Evolutionary conservation across 2,888 invertebrate genomes (phyloP).

Genomic region (Tetranychus piercei): DNA sequence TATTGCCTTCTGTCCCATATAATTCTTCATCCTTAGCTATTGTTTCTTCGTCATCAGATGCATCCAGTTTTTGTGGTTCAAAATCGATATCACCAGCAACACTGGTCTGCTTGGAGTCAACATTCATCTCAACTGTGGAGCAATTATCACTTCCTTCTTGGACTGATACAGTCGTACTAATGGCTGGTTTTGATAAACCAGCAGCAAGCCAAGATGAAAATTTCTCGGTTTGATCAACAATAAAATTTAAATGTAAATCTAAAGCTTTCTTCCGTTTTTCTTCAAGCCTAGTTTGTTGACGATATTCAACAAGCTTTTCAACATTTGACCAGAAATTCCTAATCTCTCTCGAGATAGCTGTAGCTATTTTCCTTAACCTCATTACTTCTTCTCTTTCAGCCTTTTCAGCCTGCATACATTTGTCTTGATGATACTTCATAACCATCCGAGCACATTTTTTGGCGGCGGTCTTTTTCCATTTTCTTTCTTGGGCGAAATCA

Average conservation of each 20-base stretch:
- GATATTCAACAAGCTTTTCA: slow-evolving; percentile 86
- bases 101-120: neutral
- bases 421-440: slow-evolving; percentile 58
- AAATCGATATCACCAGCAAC: slow-evolving; percentile 47
- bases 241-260: slow-evolving; percentile 88
- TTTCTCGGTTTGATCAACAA: slow-evolving; percentile 94
- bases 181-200: slow-evolving; percentile 15
- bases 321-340: slow-evolving; percentile 88
- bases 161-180: neutral
- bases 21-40: slow-evolving; percentile 59
- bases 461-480: slow-evolving; percentile 90
- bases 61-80: slow-evolving; percentile 51
- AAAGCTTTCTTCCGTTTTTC: slow-evolving; percentile 82
- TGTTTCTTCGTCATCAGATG: slow-evolving; percentile 77
- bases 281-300: slow-evolving; percentile 74
- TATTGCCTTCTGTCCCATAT: slow-evolving; percentile 40
- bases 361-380: slow-evolving; percentile 63
- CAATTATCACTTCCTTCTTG: slow-evolving; percentile 1
- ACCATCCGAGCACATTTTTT: slow-evolving; percentile 80
- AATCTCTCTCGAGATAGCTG: slow-evolving; percentile 77
- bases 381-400: slow-evolving; percentile 80
- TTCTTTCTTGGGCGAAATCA: slow-evolving; percentile 90
- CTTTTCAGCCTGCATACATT: slow-evolving; percentile 65
- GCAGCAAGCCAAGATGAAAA: slow-evolving; percentile 46
- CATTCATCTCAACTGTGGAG: neutral